Evolutionary conservation across 2,888 invertebrate genomes (phyloP).

Genomic region (Tupiocoris notatus): DNA sequence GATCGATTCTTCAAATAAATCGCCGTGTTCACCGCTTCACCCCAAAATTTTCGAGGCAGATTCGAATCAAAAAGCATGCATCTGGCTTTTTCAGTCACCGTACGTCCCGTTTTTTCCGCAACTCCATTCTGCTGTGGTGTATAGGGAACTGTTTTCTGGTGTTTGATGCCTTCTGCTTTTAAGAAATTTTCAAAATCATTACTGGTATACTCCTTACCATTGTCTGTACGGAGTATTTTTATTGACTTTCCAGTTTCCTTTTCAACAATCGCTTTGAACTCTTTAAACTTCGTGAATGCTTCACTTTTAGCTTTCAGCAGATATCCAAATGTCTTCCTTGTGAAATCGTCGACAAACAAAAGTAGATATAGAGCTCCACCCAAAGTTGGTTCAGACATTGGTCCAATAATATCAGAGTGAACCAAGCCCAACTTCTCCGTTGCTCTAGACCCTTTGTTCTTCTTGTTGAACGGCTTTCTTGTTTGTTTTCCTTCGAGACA

Average conservation of each 20-base stretch:
- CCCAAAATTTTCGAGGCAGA: conserved; percentile 50
- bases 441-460: conserved; percentile 30
- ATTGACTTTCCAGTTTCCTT: conserved; percentile 48
- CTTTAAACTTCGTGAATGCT: conserved; percentile 49
- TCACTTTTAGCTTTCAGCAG: conserved; percentile 53
- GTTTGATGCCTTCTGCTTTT: conserved; percentile 25
- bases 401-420: conserved; percentile 48
- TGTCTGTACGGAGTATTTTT: conserved; percentile 47
- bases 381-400: conserved; percentile 43
- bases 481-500: conserved; percentile 41
- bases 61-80: conserved; percentile 49
- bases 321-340: conserved; percentile 48
- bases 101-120: conserved; percentile 7
- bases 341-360: conserved; percentile 47
- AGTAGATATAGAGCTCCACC: conserved; percentile 46
- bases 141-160: conserved; percentile 39
- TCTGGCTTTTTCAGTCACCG: conserved; percentile 48
- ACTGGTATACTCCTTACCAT: conserved; percentile 36
- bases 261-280: conserved; percentile 50
- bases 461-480: neutral
- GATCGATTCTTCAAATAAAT: conserved; percentile 52
- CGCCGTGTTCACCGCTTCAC: conserved; percentile 51
- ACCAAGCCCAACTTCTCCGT: conserved; percentile 44
- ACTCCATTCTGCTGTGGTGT: conserved; percentile 39
- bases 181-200: conserved; percentile 20